Percentiles rank a stretch among this genome's conserved stretches.
Conservation (phyloP, 1,140 invertebrate genomes). For the Adelges cooleyi region DNA sequence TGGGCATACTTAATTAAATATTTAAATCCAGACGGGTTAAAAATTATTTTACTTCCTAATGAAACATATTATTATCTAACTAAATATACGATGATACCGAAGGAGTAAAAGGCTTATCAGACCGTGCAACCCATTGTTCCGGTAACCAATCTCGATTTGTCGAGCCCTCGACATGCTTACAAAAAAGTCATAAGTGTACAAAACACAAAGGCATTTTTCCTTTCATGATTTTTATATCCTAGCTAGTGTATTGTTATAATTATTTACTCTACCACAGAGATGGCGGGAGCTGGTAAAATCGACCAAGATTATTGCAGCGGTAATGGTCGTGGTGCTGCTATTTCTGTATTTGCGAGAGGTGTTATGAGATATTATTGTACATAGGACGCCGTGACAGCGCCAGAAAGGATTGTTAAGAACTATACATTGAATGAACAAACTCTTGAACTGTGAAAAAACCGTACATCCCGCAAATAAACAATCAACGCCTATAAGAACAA, state of each 20-base stretch:
- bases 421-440: slow-evolving; percentile 11
- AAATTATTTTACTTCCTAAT: too few species aligned
- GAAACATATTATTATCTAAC: too few species aligned
- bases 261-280: background rate
- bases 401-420: slow-evolving; percentile 16
- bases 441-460: slow-evolving; percentile 13
- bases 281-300: too few species aligned
- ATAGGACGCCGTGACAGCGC: slow-evolving; percentile 1
- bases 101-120: slow-evolving; percentile 8
- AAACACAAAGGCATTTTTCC: slow-evolving; percentile 21
- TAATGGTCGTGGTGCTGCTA: too few species aligned
- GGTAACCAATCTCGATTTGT: slow-evolving; percentile 17
- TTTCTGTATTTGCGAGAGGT: slow-evolving; percentile 10
- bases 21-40: too few species aligned
- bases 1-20: too few species aligned
- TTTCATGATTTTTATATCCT: slow-evolving; percentile 14
- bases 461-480: slow-evolving; percentile 27
- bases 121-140: background rate
- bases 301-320: too few species aligned
- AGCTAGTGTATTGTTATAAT: slow-evolving; percentile 3
- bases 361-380: slow-evolving; percentile 27
- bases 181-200: slow-evolving; percentile 16
- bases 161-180: background rate
- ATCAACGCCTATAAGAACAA: slow-evolving; percentile 7
- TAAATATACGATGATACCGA: too few species aligned